Evolutionary conservation across 2,888 invertebrate species (phyloP), one percentile per base, ranked within the genome.

Genomic region (Macaria liturata): DNA sequence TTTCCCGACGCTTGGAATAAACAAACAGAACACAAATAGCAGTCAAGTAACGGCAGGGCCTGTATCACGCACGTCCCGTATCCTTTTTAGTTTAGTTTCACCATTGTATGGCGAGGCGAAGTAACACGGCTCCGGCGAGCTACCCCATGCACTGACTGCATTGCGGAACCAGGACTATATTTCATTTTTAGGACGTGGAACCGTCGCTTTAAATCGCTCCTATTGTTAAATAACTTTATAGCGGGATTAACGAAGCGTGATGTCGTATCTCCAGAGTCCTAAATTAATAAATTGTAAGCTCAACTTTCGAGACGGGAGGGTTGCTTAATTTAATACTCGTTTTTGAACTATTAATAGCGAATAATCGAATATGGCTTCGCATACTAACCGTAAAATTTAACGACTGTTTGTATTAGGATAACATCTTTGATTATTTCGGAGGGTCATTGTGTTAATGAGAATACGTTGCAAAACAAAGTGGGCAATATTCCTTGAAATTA

Each of bases 131-230:
- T 46, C 50, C 70, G 70, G 71, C 9, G 8, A 32, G 34, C 80
- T 77, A 83, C 85, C 86, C 88, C 84, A 86, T 88, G 86, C 84
- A 88, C 89, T 88, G 88, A 88, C 91, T 89, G 91, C 91, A 91
- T 82, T 91, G 91, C 91, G 88, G 88, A 84, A 84, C 83, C 70
- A 78, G 76, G 75, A 80, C 85, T 79, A 89, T 89, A 89, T 83
- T 81, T 89, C 88, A 90, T 82, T 85, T 87, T 88, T 86, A 84
- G 83, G 84, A 86, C 76, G 82, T 83, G 80, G 80, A 84, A 83
- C 81, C 78, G 76, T 80, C 76, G 76, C 74, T 80, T 84, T 85
- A 80, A 77, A 80, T 79, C 78, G 76, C 65, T 74, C 67, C 81
- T 79, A 84, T 86, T 86, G 85, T 88, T 80, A 70, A 81, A 82